Percentiles rank a stretch among this genome's conserved stretches.
phyloP scores from a whole-genome alignment of 2,797 vertebrate species.

The Mionectes olivaceus region DNA sequence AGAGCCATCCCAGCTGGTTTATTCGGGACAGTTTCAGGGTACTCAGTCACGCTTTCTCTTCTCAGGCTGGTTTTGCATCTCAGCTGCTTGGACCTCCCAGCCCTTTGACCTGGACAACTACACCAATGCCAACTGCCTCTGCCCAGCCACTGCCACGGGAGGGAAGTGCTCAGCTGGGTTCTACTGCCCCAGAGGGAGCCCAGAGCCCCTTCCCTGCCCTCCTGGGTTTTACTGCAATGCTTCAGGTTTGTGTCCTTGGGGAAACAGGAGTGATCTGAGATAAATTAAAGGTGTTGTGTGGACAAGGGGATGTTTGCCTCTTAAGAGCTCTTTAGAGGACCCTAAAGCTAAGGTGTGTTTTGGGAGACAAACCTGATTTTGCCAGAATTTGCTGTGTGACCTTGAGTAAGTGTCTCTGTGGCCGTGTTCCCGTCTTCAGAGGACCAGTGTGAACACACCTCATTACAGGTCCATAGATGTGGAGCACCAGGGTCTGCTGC shows the following conservation, averaged over 20 bases:
- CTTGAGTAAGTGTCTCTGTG: neutral
- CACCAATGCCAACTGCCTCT: conserved; percentile 92
- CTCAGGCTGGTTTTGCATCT: conserved; percentile 95
- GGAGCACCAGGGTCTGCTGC: neutral
- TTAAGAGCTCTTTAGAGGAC: too few species aligned
- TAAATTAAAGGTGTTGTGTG: neutral
- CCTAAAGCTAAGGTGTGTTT: neutral
- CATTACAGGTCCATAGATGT: rapidly evolving
- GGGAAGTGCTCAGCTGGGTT: conserved; percentile 89
- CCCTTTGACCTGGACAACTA: conserved; percentile 97
- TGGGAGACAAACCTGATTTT: neutral
- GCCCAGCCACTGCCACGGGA: conserved; percentile 92
- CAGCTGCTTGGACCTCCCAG: conserved; percentile 90
- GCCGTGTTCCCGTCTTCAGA: neutral
- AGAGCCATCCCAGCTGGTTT: neutral
- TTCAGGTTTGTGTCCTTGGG: conserved; percentile 78
- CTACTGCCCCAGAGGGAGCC: conserved; percentile 88
- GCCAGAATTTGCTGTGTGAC: neutral
- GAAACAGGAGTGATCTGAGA: rapidly evolving
- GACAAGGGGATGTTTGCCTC: neutral
- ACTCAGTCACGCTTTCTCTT: neutral
- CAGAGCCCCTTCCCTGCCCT: conserved; percentile 85
- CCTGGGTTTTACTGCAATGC: conserved; percentile 88
- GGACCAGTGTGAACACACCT: neutral
- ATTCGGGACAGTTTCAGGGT: neutral